Percentiles rank a stretch among this genome's conserved stretches.
Evolutionary conservation across 1,140 invertebrate genomes (phyloP).

Genomic region (Tetraneura akinire): DNA sequence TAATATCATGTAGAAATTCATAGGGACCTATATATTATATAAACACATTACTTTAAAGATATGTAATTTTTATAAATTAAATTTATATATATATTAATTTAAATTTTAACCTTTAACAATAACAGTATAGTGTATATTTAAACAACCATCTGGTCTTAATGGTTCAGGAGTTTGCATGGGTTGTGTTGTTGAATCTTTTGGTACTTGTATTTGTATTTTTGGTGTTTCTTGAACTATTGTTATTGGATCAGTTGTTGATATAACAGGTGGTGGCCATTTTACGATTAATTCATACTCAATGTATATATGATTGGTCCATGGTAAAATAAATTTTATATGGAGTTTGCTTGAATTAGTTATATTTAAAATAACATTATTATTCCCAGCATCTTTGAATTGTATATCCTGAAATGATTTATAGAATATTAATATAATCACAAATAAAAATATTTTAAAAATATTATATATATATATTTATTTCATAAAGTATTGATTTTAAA

Average conservation of each 20-base stretch:
- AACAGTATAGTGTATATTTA: constrained; percentile 26
- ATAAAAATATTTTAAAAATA: no score
- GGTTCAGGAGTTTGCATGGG: background rate
- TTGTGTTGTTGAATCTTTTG: background rate
- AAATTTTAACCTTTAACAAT: constrained; percentile 20
- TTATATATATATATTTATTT: no score
- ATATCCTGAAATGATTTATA: constrained; percentile 59
- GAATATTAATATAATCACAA: constrained; percentile 39
- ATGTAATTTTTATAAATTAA: background rate
- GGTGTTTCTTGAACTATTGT: background rate
- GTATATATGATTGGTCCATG: constrained; percentile 76
- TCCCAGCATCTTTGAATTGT: constrained; percentile 62
- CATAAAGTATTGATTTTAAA: no score
- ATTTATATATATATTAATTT: background rate
- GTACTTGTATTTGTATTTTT: background rate
- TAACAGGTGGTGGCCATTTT: constrained; percentile 62
- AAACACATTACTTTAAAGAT: no score
- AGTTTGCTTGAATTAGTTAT: constrained; percentile 57
- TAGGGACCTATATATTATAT: constrained; percentile 72
- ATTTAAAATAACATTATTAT: background rate
- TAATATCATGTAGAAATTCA: constrained; percentile 80
- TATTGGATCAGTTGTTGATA: background rate
- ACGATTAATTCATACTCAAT: constrained; percentile 71
- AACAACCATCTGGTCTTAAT: background rate
- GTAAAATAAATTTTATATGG: constrained; percentile 70